These are phyloP conservation scores for Apomyelois bistriatella DNA, from an alignment of 2,888 invertebrate species.

Conservation along the genomic window DNA sequence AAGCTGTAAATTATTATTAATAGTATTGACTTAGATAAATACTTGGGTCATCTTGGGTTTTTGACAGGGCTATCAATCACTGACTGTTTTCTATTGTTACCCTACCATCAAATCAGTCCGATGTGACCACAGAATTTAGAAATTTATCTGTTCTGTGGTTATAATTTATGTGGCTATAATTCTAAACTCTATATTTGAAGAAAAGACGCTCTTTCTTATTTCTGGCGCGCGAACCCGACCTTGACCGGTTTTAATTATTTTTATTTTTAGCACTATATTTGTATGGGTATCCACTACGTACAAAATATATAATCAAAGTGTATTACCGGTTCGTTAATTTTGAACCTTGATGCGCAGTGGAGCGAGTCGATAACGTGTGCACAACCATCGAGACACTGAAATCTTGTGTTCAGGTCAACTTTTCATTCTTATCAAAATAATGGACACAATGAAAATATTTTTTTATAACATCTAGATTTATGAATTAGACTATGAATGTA, in stretches of 20 bases:
- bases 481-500: neutral
- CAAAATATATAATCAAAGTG: slow-evolving; percentile 21
- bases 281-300: neutral
- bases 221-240: too few relatives aligned
- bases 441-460: too few relatives aligned
- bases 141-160: too few relatives aligned
- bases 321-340: slow-evolving; percentile 13
- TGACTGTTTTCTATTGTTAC: neutral
- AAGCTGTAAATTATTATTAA: slow-evolving; percentile 60
- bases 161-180: too few relatives aligned
- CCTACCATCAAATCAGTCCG: too few relatives aligned
- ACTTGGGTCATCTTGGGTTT: too few relatives aligned
- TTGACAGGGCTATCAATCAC: too few relatives aligned
- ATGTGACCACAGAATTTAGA: too few relatives aligned
- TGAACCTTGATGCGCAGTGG: slow-evolving; percentile 7
- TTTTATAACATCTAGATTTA: too few relatives aligned
- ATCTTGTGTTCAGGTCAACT: slow-evolving; percentile 25
- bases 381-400: slow-evolving; percentile 16
- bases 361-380: slow-evolving; percentile 4
- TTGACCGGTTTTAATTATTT: too few relatives aligned
- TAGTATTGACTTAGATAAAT: neutral
- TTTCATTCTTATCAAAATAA: neutral
- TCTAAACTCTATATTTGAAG: neutral
- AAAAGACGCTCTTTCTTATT: too few relatives aligned
- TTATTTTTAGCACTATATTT: too few relatives aligned